A percentile compares a stretch with the other conserved stretches of the same genome.
Conservation (phyloP, 2,113 vertebrate genomes). For the Toxotes jaculatrix region DNA sequence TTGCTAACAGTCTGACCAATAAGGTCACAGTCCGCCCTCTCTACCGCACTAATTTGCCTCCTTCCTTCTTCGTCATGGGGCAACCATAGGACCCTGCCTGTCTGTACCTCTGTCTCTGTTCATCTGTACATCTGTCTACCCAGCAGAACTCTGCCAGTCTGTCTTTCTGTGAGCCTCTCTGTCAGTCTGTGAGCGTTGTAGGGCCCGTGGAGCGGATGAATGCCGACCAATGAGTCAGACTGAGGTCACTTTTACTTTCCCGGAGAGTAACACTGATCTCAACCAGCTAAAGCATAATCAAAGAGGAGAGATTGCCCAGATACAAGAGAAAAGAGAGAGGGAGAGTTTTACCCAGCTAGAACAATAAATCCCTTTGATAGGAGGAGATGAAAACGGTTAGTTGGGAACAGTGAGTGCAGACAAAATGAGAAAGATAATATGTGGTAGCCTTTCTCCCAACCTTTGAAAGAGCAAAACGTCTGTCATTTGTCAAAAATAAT, state of each 20-base stretch:
- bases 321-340: conserved; percentile 29
- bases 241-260: conserved; percentile 71
- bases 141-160: conserved; percentile 48
- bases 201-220: conserved; percentile 40
- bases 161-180: conserved; percentile 43
- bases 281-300: conserved; percentile 50
- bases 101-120: conserved; percentile 55
- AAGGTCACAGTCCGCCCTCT: conserved; percentile 61
- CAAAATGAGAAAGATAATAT: conserved; percentile 60
- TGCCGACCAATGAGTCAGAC: conserved; percentile 61
- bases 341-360: conserved; percentile 41
- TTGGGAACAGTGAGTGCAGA: conserved; percentile 45
- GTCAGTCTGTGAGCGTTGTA: conserved; percentile 46
- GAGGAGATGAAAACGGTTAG: conserved; percentile 49
- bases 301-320: conserved; percentile 51
- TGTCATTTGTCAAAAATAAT: conserved; percentile 71
- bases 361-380: conserved; percentile 62
- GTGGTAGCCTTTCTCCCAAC: conserved; percentile 49
- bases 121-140: conserved; percentile 47
- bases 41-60: conserved; percentile 53
- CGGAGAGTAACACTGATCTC: conserved; percentile 66
- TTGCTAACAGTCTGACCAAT: conserved; percentile 57
- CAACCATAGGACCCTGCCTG: conserved; percentile 61
- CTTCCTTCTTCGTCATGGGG: conserved; percentile 43
- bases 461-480: conserved; percentile 61